A percentile compares a stretch with the other conserved stretches of the same genome.
phyloP scores from a whole-genome alignment of 2,888 invertebrate species.

The Ormyrus labotus region DNA sequence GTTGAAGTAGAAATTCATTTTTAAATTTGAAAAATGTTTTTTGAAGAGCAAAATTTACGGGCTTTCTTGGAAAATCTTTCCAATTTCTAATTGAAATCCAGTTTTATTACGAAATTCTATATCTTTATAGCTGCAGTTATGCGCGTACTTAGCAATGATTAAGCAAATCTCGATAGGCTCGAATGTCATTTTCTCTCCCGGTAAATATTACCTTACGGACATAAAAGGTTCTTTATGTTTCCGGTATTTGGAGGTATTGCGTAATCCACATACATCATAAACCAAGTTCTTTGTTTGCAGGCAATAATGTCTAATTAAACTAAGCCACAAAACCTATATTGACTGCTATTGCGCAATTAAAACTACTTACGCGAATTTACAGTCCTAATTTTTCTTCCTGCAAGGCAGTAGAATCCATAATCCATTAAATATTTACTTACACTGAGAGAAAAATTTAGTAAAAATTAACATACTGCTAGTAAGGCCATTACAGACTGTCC shows the following conservation, averaged over 20 bases:
- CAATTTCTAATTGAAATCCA: not conserved
- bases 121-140: not conserved
- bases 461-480: no score
- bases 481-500: no score
- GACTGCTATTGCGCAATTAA: no score
- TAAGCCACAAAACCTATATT: not conserved
- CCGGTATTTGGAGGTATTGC: conserved; percentile 1
- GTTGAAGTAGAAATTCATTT: no score
- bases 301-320: conserved; percentile 24
- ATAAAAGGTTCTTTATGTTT: conserved; percentile 18
- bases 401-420: no score
- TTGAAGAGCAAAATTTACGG: no score
- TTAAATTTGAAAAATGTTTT: no score
- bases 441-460: no score
- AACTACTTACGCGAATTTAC: no score
- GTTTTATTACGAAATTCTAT: not conserved
- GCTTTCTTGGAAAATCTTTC: no score
- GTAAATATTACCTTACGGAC: conserved; percentile 8
- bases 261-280: not conserved
- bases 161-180: not conserved
- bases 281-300: not conserved
- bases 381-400: no score
- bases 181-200: conserved; percentile 3
- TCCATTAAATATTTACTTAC: no score
- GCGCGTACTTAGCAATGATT: not conserved